These are phyloP conservation scores for Callorhinus ursinus DNA, from an alignment of 2,113 vertebrate species.

Conservation along the genomic window DNA sequence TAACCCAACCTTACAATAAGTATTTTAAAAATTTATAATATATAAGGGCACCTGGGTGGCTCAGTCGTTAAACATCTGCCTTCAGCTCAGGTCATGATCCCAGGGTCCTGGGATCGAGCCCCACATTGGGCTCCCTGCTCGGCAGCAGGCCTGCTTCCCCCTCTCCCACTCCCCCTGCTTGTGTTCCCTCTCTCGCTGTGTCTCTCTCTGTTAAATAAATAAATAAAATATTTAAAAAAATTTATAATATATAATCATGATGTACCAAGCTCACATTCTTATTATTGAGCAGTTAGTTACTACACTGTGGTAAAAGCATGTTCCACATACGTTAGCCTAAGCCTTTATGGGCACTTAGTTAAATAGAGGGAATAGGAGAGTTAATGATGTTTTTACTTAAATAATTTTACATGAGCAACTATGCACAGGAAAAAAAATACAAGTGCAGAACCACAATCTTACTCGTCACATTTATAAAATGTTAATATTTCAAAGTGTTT, in stretches of 20 bases:
- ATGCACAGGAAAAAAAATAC: background rate
- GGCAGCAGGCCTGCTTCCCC: too few relatives aligned
- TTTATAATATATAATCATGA: background rate
- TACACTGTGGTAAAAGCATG: background rate
- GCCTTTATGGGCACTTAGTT: background rate
- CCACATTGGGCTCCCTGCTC: too few relatives aligned
- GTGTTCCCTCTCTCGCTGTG: too few relatives aligned
- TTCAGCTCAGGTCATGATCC: too few relatives aligned
- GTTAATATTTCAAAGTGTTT: background rate
- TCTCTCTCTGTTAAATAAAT: too few relatives aligned
- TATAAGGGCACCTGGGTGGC: too few relatives aligned
- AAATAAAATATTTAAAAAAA: background rate
- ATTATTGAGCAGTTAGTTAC: background rate
- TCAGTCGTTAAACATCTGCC: too few relatives aligned
- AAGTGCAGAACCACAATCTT: background rate
- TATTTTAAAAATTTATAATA: background rate
- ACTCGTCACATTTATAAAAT: background rate
- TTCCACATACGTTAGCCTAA: background rate
- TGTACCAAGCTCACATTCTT: background rate
- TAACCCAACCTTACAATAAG: background rate
- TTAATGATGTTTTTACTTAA: background rate
- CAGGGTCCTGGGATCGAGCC: too few relatives aligned
- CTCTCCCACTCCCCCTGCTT: too few relatives aligned
- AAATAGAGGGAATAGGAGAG: background rate
- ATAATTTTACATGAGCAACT: constrained; percentile 42